Evolutionary conservation across 2,113 vertebrate genomes (phyloP), one percentile per base, ranked within the genome.

Genomic region (Syngnathus floridae): DNA sequence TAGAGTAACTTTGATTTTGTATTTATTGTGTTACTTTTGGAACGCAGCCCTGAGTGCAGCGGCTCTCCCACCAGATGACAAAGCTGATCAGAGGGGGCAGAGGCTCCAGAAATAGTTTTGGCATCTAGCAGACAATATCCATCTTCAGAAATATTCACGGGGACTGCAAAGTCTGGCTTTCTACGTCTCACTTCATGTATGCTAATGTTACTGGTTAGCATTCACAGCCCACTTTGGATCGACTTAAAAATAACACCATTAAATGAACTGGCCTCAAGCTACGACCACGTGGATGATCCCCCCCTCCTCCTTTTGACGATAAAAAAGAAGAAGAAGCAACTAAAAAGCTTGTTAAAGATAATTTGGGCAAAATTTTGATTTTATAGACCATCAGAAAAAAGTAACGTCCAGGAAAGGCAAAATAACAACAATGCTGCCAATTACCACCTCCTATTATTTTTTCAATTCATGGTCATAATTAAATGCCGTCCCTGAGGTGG

Each of bases 101-200:
- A 57, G 71, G 43, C 56, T 80, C 84, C 80, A 67, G 86, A 89
- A 89, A 86, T 86, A 84, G 80, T 80, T 52, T 87, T 87, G 87
- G 84, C 87, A 87, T 72, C 76, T 73, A 62, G 72, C 71, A 72
- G 80, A 81, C 77, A 80, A 80, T 85, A 88, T 89, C 85, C 81
- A 86, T 88, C 81, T 84, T 87, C 78, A 81, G 57, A 82, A 77
- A 67, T 83, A 41, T 81, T 71, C 38, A 65, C 64, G 2, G 52
- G 52, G 52, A 67, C 81, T 78, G 77, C 82, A 81, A 80, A 78
- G 71, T 69, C 76, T 19, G 2, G 66, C 46, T 69, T 69, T 77
- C 79, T 70, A 75, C 26, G 26, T 76, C 71, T 36, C 72, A 19
- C 61, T 62, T 22, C 63, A 62, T 61, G 71, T 73, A 70, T 80